Evolutionary conservation across 64 coral and sea anemone species (phyloP).

Genomic region (Porites lutea): DNA sequence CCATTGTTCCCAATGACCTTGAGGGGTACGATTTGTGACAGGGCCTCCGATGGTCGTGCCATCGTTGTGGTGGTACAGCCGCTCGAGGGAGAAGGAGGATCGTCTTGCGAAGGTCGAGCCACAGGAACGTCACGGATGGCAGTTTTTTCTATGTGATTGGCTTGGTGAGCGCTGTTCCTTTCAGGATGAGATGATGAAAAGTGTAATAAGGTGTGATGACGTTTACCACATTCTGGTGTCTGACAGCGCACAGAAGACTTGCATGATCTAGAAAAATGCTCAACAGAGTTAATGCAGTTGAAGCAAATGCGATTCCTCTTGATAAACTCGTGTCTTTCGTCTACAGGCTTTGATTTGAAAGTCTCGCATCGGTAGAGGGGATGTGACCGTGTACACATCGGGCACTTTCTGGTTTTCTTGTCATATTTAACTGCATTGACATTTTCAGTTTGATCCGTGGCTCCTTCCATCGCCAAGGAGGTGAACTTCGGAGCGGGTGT

Average conservation of each 20-base stretch:
- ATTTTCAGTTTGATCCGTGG: background rate
- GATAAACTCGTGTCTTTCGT: slow-evolving; percentile 36
- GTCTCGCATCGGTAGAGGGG: slow-evolving; percentile 26
- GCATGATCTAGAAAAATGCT: slow-evolving; percentile 35
- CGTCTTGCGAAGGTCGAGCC: background rate
- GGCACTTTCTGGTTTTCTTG: background rate
- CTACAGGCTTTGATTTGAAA: slow-evolving; percentile 18
- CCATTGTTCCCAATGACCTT: slow-evolving; percentile 11
- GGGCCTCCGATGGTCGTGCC: slow-evolving; percentile 9
- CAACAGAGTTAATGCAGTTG: slow-evolving; percentile 44
- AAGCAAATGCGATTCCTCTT: slow-evolving; percentile 32
- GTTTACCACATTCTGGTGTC: slow-evolving; percentile 17
- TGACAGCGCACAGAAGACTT: slow-evolving; percentile 32
- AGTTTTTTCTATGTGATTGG: background rate
- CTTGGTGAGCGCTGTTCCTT: slow-evolving; percentile 18
- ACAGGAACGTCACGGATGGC: too few relatives aligned
- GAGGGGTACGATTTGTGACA: slow-evolving; percentile 23
- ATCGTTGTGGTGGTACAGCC: background rate
- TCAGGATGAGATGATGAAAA: background rate
- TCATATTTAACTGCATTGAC: background rate
- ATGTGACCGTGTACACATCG: slow-evolving; percentile 19
- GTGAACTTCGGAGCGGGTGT: background rate
- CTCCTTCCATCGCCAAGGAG: background rate
- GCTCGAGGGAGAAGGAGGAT: background rate
- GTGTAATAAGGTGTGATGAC: slow-evolving; percentile 45